Percentiles rank a stretch among this genome's conserved stretches.
These are phyloP conservation scores for Andricus grossulariae DNA, from an alignment of 1,140 invertebrate genomes.

Conservation along the genomic window DNA sequence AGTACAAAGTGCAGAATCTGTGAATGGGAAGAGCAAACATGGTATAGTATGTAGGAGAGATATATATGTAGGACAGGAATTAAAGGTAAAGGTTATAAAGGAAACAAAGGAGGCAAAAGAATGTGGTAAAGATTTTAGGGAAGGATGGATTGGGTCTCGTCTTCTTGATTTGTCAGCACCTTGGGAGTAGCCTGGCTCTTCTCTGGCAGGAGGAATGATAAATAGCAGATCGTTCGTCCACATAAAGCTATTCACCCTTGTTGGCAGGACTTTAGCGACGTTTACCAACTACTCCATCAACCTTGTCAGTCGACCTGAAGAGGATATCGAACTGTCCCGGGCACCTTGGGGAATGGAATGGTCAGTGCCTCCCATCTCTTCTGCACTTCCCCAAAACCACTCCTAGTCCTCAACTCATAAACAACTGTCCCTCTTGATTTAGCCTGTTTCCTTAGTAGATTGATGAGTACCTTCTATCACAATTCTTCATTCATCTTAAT, in stretches of 20 bases:
- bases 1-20: no score
- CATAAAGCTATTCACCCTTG: slow-evolving; percentile 58
- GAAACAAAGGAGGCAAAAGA: no score
- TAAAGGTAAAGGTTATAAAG: no score
- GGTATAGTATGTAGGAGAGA: no score
- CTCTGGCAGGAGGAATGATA: slow-evolving; percentile 56
- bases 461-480: not conserved
- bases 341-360: slow-evolving; percentile 29
- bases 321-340: slow-evolving; percentile 45
- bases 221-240: slow-evolving; percentile 61
- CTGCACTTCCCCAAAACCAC: slow-evolving; percentile 33
- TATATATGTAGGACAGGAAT: no score
- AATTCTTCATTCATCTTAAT: no score
- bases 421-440: slow-evolving; percentile 7
- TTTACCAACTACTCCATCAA: slow-evolving; percentile 68
- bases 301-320: slow-evolving; percentile 47
- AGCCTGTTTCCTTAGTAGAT: slow-evolving; percentile 7
- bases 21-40: no score
- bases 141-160: not conserved
- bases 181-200: slow-evolving; percentile 49
- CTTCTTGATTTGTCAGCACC: slow-evolving; percentile 60
- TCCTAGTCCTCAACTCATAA: slow-evolving; percentile 2
- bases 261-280: slow-evolving; percentile 60
- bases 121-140: no score
- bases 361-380: slow-evolving; percentile 44